These are phyloP conservation scores for Dendrolimus kikuchii DNA, from an alignment of 1,140 invertebrate genomes.

Conservation along the genomic window DNA sequence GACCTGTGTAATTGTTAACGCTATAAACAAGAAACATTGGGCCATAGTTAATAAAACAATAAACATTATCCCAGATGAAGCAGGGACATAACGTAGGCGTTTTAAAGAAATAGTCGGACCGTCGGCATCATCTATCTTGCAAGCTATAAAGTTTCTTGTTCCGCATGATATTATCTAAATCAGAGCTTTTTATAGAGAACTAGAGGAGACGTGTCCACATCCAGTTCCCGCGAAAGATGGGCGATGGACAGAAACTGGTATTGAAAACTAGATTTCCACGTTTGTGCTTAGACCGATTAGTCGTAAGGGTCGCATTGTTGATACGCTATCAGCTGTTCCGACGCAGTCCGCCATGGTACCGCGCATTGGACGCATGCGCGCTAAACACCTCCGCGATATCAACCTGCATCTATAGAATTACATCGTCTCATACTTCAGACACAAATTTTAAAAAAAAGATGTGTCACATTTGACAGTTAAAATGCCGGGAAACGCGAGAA, in stretches of 20 bases:
- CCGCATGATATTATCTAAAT: constrained; percentile 42
- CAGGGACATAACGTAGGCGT: constrained; percentile 30
- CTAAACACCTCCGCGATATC: constrained; percentile 17
- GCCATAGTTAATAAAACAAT: no score
- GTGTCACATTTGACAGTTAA: not conserved
- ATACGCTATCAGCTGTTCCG: constrained; percentile 63
- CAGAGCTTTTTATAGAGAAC: constrained; percentile 38
- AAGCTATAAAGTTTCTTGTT: constrained; percentile 48
- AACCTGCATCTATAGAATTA: not conserved
- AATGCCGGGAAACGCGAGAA: constrained; percentile 28
- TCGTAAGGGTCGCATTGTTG: constrained; percentile 52
- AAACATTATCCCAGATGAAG: no score
- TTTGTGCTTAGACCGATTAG: constrained; percentile 59
- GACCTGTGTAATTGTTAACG: no score
- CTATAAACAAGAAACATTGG: no score
- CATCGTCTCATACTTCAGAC: not conserved
- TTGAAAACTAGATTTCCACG: constrained; percentile 56
- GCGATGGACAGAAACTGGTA: constrained; percentile 42
- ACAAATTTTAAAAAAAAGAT: not conserved
- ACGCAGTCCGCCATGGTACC: constrained; percentile 55
- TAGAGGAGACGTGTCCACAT: constrained; percentile 30
- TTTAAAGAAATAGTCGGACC: constrained; percentile 36
- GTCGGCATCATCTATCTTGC: constrained; percentile 16
- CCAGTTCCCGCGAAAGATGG: constrained; percentile 27
- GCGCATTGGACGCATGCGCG: constrained; percentile 57